Percentiles rank a stretch among this genome's conserved stretches.
phyloP scores from a whole-genome alignment of 2,113 vertebrate species.

The Corvus moneduloides region DNA sequence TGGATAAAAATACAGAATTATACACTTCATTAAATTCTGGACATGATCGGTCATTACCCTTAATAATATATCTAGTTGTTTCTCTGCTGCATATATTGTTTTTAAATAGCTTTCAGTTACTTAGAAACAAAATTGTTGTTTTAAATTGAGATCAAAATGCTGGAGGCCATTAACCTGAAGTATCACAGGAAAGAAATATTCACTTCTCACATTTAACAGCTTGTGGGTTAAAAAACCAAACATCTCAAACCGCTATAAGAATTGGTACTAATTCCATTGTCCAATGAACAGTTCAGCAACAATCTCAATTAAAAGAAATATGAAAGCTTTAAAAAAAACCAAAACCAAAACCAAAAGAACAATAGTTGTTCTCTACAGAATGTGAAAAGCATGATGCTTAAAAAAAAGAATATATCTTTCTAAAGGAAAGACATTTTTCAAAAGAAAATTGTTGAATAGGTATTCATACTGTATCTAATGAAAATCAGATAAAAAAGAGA shows the following conservation, averaged over 20 bases:
- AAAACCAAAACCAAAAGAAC: background rate
- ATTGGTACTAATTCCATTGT: background rate
- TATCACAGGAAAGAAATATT: background rate
- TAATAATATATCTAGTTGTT: conserved; percentile 32
- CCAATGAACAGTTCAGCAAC: background rate
- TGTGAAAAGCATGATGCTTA: background rate
- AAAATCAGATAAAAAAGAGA: background rate
- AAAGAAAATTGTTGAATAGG: background rate
- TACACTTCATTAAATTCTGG: conserved; percentile 22
- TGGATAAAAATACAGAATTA: conserved; percentile 28
- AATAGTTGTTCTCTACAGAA: background rate
- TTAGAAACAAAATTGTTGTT: background rate
- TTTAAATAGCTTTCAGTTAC: conserved; percentile 34
- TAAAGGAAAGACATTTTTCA: background rate
- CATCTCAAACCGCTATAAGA: background rate
- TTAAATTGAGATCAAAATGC: background rate
- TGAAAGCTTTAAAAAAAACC: background rate
- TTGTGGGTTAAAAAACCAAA: background rate
- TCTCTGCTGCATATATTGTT: conserved; percentile 35
- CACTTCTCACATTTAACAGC: background rate
- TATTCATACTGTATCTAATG: background rate
- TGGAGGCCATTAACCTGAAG: background rate
- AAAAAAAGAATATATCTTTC: background rate
- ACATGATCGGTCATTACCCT: conserved; percentile 25
- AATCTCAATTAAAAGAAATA: background rate